Conservation (phyloP, 2,888 invertebrate species). For the Caenorhabditis doughertyi region DNA sequence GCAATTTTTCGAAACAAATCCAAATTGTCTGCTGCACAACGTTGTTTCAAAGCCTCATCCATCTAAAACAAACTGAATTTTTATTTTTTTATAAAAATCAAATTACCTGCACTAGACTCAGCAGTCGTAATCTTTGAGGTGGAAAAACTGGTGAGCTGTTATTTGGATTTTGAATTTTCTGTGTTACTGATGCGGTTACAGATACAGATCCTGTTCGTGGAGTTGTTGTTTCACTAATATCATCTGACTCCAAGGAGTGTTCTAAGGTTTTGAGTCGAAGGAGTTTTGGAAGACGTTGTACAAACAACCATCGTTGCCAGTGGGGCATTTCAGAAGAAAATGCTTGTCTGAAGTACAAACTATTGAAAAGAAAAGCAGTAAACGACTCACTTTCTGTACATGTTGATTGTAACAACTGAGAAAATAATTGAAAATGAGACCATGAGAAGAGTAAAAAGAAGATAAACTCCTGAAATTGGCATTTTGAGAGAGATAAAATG, state of each 20-base stretch:
- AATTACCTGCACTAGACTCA: slow-evolving; percentile 66
- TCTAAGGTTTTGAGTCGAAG: slow-evolving; percentile 64
- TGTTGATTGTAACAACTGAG: slow-evolving; percentile 95
- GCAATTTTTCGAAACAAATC: slow-evolving; percentile 69
- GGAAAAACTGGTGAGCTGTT: slow-evolving; percentile 66
- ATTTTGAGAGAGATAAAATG: background rate
- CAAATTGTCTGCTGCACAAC: slow-evolving; percentile 68
- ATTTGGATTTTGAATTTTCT: slow-evolving; percentile 32
- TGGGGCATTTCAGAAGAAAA: slow-evolving; percentile 72
- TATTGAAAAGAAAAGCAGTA: background rate
- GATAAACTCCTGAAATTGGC: slow-evolving; percentile 87
- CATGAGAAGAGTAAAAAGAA: slow-evolving; percentile 97
- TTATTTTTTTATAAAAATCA: background rate
- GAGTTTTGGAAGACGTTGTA: slow-evolving; percentile 68
- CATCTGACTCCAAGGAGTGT: slow-evolving; percentile 39
- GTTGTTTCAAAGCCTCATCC: slow-evolving; percentile 69
- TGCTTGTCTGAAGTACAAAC: slow-evolving; percentile 75
- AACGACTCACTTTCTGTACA: slow-evolving; percentile 92
- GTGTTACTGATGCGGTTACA: slow-evolving; percentile 46
- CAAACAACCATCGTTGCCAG: slow-evolving; percentile 75
- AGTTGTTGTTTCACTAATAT: slow-evolving; percentile 57
- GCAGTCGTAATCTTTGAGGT: slow-evolving; percentile 61
- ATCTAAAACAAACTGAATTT: slow-evolving; percentile 57
- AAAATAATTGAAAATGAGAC: slow-evolving; percentile 95
- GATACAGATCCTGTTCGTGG: slow-evolving; percentile 62